A percentile compares a stretch with the other conserved stretches of the same genome.
phyloP scores from a whole-genome alignment of 1,140 invertebrate genomes.

The Conus betulinus region DNA sequence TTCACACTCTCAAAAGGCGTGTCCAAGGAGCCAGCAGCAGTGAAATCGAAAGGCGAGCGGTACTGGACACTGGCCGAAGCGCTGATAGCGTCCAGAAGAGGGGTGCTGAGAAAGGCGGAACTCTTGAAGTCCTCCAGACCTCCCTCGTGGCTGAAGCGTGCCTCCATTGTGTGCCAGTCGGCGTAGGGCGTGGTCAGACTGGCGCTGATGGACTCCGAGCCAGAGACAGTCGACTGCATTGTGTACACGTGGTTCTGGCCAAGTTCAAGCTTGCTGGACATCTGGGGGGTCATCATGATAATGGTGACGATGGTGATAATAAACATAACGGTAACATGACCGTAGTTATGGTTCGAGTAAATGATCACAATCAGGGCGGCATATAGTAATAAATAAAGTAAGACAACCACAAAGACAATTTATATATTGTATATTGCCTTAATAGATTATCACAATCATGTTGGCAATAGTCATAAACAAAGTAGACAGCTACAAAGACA shows the following conservation, averaged over 20 bases:
- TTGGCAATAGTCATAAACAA: too few species aligned
- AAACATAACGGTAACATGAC: too few species aligned
- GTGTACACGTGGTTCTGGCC: constrained; percentile 14
- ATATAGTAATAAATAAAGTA: too few species aligned
- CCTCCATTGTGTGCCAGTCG: constrained; percentile 21
- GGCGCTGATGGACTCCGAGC: neutral
- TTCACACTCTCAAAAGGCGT: constrained; percentile 36
- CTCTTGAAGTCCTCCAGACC: constrained; percentile 6
- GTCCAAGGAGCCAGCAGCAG: too few species aligned
- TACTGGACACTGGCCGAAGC: constrained; percentile 6
- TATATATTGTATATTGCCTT: too few species aligned
- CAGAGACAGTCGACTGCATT: neutral
- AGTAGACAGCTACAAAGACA: too few species aligned
- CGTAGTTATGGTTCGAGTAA: too few species aligned
- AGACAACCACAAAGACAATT: too few species aligned
- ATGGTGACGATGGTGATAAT: too few species aligned
- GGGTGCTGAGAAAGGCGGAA: constrained; percentile 23
- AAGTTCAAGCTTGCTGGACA: constrained; percentile 21
- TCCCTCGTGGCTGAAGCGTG: neutral
- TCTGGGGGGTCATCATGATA: neutral
- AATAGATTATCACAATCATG: too few species aligned
- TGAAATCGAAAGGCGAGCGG: neutral
- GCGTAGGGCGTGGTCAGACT: constrained; percentile 18
- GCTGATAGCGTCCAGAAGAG: neutral
- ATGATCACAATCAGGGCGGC: too few species aligned